Evolutionary conservation across 2,113 vertebrate species (phyloP).

Genomic region (Apistogramma diplotaenia): DNA sequence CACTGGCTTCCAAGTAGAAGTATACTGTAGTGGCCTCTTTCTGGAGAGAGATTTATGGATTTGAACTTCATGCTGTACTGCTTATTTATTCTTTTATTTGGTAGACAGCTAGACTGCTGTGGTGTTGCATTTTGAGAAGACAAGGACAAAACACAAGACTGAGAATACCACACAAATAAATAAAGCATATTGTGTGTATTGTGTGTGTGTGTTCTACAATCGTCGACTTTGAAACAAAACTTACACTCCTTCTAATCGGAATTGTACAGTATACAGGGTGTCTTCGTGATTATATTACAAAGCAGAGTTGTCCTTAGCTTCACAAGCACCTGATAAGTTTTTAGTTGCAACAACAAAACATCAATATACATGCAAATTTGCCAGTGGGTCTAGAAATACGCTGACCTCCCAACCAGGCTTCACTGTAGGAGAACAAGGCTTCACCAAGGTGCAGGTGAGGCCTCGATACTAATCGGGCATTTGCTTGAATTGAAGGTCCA

Average conservation of each 20-base stretch:
- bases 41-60: neutral
- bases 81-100: neutral
- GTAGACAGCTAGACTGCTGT: too few relatives aligned
- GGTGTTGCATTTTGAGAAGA: neutral
- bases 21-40: neutral
- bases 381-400: neutral
- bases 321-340: neutral
- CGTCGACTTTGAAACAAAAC: too few relatives aligned
- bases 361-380: neutral
- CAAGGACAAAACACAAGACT: neutral
- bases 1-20: neutral
- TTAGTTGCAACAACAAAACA: neutral
- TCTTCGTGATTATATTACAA: neutral
- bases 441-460: neutral
- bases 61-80: neutral
- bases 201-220: too few relatives aligned
- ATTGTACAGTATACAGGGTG: neutral
- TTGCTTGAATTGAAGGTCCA: conserved; percentile 22
- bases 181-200: neutral
- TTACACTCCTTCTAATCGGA: neutral
- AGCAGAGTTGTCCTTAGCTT: neutral
- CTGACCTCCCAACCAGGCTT: conserved; percentile 8
- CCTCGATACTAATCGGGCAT: conserved; percentile 15
- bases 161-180: neutral
- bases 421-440: neutral